Evolutionary conservation across 2,888 invertebrate species (phyloP), one percentile per base, ranked within the genome.

Genomic region (Amblyjoppa fuscipennis): DNA sequence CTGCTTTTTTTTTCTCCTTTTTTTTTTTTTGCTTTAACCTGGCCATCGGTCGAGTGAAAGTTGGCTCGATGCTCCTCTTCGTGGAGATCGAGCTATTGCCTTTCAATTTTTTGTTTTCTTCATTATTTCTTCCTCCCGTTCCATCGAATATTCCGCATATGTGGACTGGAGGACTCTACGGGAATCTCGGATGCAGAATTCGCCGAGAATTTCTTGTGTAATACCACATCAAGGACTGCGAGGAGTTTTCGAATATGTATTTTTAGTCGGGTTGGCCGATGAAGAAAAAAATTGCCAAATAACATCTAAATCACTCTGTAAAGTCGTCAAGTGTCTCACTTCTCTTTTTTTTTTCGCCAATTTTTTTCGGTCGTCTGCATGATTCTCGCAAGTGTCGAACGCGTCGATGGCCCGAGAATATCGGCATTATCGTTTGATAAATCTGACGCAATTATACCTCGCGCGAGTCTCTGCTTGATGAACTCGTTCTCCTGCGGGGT

Each of bases 401-500:
- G 11, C 5, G 31, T 64, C 7, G 2, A 64, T 34, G 31, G n/a
- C 5, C 41, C 5, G 68, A 11, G 7, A 1, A 68, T 68, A 25
- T 20, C 7, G n/a, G 16, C 3, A n/a, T 11, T 41, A 41, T 11
- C 9, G 25, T 11, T n/a, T 13, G 0, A 20, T 53, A 13, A 56
- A 45, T 9, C 28, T 56, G 11, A 2, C 53, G 28, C 53, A 59
- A 49, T 96, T 96, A 49, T 49, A 91, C 97, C 97, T 91, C 97
- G 96, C 4, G 97, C 96, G 88, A 98, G 96, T 92, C 98, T 96
- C 93, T 98, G 98, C 94, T 98, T 98, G 90, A 98, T 95, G 93
- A 98, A 98, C 93, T 98, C 98, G 94, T 98, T 98, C 95, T 98
- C 97, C 94, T 98, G 98, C 16, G 98, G 98, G 9, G 98, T 98